Evolutionary conservation across 2,113 vertebrate genomes (phyloP), one percentile per base, ranked within the genome.

Genomic region (Psittacus erithacus): DNA sequence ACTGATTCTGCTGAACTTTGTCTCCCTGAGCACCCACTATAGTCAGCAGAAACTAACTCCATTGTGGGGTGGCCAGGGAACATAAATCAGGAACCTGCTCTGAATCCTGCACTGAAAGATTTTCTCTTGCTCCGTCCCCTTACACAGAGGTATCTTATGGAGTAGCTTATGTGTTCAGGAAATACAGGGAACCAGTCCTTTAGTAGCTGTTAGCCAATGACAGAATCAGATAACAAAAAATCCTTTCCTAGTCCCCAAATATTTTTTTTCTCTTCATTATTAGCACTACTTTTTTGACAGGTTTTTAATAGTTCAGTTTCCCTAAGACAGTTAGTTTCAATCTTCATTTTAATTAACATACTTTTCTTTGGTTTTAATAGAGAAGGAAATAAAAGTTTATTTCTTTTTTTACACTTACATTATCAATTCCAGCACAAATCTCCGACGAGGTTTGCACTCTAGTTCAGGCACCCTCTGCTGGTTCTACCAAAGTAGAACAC

Each of bases 381-480:
- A 92, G 11, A 44, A 65, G 13, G 86, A 49, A 88, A 82, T 76
- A 52, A 41, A 91, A 57, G 33, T 65, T 25, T 78, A 17, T 1
- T 81, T 78, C 1, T 7, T n/a, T 75, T 82, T 77, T 92, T 47
- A 41, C 20, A 11, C 13, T 69, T 6, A 1, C 24, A 44, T 6
- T 59, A 55, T 10, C 46, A 69, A 20, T 68, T 68, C 33, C 35
- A 46, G 27, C n/a, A 67, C 27, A 81, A 64, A 88, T 60, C 50
- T 73, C 65, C 79, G 69, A 68, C 0, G 4, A 79, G 68, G 55
- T 44, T 96, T 84, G 65, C 41, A 86, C 19, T 60, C 91, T 69
- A 71, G 19, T 6, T 92, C 93, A 91, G 70, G 91, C 95, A 78
- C 96, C 97, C 95, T 97, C 97, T 97, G 88, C 95, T 97, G 97